These are phyloP conservation scores for Masticophis lateralis DNA, from an alignment of 2,797 vertebrate species.

Conservation along the genomic window DNA sequence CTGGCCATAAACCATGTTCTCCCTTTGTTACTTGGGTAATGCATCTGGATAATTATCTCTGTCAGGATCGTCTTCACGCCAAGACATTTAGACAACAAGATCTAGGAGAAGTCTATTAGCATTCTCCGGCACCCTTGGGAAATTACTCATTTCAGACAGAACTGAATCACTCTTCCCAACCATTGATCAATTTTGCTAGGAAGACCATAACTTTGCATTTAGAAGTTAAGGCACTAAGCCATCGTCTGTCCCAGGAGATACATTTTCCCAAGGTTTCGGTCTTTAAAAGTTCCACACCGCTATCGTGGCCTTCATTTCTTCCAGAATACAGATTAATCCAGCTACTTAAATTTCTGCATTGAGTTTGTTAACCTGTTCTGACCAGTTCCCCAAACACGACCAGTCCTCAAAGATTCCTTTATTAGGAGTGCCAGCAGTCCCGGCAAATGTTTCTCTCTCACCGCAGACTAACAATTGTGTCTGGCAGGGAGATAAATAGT, in stretches of 20 bases:
- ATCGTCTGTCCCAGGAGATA: not conserved
- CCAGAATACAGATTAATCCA: not conserved
- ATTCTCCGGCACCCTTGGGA: not conserved
- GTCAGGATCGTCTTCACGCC: not conserved
- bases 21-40: not conserved
- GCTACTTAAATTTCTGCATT: not conserved
- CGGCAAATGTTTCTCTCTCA: no score
- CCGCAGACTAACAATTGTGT: no score
- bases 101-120: not conserved
- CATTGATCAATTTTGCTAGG: not conserved
- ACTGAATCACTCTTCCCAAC: not conserved
- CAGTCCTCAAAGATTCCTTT: no score
- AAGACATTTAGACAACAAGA: not conserved
- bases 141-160: not conserved
- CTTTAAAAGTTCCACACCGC: not conserved
- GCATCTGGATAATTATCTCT: not conserved
- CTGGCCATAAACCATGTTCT: not conserved
- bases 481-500: no score
- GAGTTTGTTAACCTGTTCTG: not conserved
- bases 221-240: not conserved
- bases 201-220: not conserved
- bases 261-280: not conserved
- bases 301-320: not conserved
- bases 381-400: no score
- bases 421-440: no score